Percentiles rank a stretch among this genome's conserved stretches.
These are phyloP conservation scores for Leptodactylus fuscus DNA, from an alignment of 2,113 vertebrate genomes.

Conservation along the genomic window DNA sequence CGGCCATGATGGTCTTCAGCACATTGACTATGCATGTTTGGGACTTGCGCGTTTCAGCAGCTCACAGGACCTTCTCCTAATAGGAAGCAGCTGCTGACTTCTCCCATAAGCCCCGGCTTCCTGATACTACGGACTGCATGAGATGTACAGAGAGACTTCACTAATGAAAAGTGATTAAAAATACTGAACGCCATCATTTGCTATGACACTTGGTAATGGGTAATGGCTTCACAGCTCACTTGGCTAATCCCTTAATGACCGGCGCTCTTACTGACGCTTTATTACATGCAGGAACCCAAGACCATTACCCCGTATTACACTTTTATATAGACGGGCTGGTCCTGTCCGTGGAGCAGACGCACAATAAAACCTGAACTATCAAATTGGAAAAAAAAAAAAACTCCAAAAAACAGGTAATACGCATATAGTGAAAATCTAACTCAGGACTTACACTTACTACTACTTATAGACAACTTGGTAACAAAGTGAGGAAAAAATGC, in stretches of 20 bases:
- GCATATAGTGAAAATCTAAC: too few relatives aligned
- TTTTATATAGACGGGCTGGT: too few relatives aligned
- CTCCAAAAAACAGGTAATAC: too few relatives aligned
- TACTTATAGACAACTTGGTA: too few relatives aligned
- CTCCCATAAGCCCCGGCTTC: neutral
- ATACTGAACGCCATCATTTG: slow-evolving; percentile 82
- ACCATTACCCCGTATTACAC: neutral
- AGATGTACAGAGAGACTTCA: slow-evolving; percentile 78
- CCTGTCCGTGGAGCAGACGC: too few relatives aligned
- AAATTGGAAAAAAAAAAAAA: too few relatives aligned
- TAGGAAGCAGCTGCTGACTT: neutral
- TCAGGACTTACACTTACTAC: too few relatives aligned
- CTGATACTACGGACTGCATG: slow-evolving; percentile 62
- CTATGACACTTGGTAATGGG: slow-evolving; percentile 76
- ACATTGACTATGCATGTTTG: too few relatives aligned
- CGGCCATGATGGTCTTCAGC: too few relatives aligned
- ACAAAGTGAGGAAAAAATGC: too few relatives aligned
- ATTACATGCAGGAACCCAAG: neutral
- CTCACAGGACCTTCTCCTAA: neutral
- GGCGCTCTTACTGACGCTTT: slow-evolving; percentile 68
- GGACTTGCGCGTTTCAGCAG: too few relatives aligned
- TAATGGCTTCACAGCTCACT: slow-evolving; percentile 80
- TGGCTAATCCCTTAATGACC: slow-evolving; percentile 72
- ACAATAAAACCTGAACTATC: too few relatives aligned
- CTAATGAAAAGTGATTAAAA: slow-evolving; percentile 83